These are phyloP conservation scores for Kuschelorhynchus macadamiae DNA, from an alignment of 2,888 invertebrate genomes.

Conservation along the genomic window DNA sequence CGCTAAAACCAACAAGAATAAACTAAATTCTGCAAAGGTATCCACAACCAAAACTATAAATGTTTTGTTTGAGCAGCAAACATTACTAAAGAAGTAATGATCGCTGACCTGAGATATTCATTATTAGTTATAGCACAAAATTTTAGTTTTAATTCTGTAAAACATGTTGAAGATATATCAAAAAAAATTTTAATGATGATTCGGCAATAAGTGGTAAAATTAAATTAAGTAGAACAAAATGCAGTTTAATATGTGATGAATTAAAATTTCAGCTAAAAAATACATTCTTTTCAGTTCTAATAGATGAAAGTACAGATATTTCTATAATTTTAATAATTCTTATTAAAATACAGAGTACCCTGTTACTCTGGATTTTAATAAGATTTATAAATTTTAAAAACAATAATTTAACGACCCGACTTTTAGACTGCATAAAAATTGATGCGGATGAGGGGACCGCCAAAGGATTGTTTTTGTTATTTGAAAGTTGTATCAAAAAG, in stretches of 20 bases:
- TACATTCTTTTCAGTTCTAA: conserved; percentile 14
- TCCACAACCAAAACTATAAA: too few species aligned
- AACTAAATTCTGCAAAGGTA: too few species aligned
- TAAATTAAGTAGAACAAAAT: conserved; percentile 31
- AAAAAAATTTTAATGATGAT: conserved; percentile 15
- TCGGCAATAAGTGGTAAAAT: not conserved
- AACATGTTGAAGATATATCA: conserved; percentile 9
- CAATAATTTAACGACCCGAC: conserved; percentile 13
- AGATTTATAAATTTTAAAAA: conserved; percentile 12
- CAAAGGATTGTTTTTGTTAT: conserved; percentile 28
- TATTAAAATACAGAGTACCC: conserved; percentile 24
- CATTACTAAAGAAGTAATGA: too few species aligned
- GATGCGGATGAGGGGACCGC: conserved; percentile 42
- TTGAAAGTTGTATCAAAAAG: conserved; percentile 29
- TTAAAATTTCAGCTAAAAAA: not conserved
- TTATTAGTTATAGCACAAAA: conserved; percentile 22
- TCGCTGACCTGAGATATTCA: conserved; percentile 19
- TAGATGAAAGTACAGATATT: conserved; percentile 11
- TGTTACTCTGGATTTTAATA: conserved; percentile 20
- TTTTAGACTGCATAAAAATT: conserved; percentile 32
- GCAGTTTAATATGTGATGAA: conserved; percentile 6
- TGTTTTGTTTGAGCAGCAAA: too few species aligned
- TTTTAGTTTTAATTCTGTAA: conserved; percentile 29
- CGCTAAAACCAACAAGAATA: too few species aligned
- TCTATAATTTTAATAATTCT: too few species aligned